Evolutionary conservation across 2,113 vertebrate genomes (phyloP).

Genomic region (Apus apus): DNA sequence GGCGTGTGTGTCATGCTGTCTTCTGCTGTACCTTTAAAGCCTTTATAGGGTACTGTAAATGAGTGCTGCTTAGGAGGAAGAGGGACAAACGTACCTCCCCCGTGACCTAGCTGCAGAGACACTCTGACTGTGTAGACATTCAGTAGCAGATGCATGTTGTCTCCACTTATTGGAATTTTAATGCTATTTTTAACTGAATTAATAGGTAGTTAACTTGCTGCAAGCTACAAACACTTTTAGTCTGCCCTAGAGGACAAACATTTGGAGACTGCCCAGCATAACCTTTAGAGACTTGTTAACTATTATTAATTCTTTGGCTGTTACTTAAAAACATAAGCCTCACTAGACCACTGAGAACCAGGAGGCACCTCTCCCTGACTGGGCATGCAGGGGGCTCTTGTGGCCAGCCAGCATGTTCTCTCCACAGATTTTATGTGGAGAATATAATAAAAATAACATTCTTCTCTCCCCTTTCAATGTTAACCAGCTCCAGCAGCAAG

Average conservation of each 20-base stretch:
- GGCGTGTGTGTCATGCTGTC: too few species aligned
- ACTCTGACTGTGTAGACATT: not conserved
- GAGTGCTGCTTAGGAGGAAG: not conserved
- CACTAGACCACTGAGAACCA: accelerated
- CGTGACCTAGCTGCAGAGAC: not conserved
- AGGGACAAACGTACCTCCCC: not conserved
- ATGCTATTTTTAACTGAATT: not conserved
- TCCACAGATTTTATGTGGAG: too few species aligned
- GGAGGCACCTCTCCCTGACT: not conserved
- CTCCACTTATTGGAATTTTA: not conserved
- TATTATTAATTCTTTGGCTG: not conserved
- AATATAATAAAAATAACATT: too few species aligned
- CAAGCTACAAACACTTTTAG: not conserved
- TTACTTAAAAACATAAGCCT: accelerated
- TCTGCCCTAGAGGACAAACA: not conserved
- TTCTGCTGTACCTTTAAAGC: not conserved
- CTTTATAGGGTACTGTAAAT: not conserved
- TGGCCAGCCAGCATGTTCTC: not conserved
- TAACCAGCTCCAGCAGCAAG: not conserved
- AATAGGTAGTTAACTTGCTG: not conserved
- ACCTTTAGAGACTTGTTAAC: not conserved
- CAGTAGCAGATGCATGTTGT: not conserved
- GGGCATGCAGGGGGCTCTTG: accelerated
- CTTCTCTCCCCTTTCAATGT: too few species aligned
- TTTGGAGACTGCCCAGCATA: not conserved